Percentiles rank a stretch among this genome's conserved stretches.
Evolutionary conservation across 2,888 invertebrate genomes (phyloP).

Genomic region (Pachymerium ferrugineum): DNA sequence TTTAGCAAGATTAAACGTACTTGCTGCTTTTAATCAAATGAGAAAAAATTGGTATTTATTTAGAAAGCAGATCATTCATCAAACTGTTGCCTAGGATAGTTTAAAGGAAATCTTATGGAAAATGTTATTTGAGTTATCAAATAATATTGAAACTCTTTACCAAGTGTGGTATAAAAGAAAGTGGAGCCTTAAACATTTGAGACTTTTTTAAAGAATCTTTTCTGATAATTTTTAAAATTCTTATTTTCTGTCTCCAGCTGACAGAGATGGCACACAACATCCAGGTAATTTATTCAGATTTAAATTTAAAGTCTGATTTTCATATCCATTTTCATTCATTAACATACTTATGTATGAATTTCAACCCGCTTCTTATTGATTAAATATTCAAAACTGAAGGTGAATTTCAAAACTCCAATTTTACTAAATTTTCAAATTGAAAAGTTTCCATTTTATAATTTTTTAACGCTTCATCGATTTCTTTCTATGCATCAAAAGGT

Average conservation of each 20-base stretch:
- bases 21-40: too few relatives aligned
- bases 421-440: not conserved
- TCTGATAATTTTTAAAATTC: slow-evolving; percentile 10
- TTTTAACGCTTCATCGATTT: not conserved
- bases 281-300: slow-evolving; percentile 11
- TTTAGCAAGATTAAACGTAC: too few relatives aligned
- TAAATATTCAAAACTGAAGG: not conserved
- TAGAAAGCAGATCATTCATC: too few relatives aligned
- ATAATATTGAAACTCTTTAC: too few relatives aligned
- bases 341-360: not conserved
- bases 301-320: not conserved
- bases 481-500: not conserved
- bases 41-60: too few relatives aligned
- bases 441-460: not conserved
- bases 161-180: too few relatives aligned
- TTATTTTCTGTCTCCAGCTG: not conserved
- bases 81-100: too few relatives aligned
- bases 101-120: too few relatives aligned
- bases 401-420: not conserved
- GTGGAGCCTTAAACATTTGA: too few relatives aligned
- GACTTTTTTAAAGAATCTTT: not conserved
- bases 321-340: too few relatives aligned
- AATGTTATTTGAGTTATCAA: too few relatives aligned
- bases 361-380: not conserved
- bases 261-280: not conserved